phyloP scores from a whole-genome alignment of 2,797 vertebrate genomes.

The Poecile montanus region DNA sequence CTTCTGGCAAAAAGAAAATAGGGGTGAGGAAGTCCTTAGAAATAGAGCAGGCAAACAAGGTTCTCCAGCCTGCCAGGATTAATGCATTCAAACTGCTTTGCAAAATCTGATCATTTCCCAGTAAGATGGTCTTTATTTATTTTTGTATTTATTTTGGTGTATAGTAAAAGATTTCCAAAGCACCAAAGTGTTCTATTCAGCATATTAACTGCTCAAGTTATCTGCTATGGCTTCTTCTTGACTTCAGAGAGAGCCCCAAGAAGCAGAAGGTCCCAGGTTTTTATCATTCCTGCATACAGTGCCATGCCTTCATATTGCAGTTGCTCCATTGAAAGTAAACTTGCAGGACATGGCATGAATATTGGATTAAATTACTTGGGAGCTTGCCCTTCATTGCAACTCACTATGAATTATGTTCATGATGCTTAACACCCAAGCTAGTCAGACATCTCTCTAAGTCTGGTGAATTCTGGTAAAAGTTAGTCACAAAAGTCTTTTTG shows the following conservation, averaged over 20 bases:
- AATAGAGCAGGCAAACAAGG: not conserved
- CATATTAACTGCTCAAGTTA: not conserved
- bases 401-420: not conserved
- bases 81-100: not conserved
- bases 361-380: not conserved
- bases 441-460: not conserved
- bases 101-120: not conserved
- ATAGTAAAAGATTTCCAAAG: not conserved
- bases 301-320: not conserved
- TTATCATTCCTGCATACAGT: not conserved
- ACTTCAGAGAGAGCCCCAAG: not conserved
- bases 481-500: not conserved
- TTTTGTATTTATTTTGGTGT: not conserved
- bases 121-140: not conserved
- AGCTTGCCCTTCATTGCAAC: not conserved
- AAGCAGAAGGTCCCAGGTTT: not conserved
- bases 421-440: not conserved
- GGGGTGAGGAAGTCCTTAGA: not conserved
- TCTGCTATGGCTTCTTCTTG: not conserved
- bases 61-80: not conserved
- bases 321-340: not conserved
- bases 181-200: not conserved
- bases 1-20: not conserved
- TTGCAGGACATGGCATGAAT: not conserved
- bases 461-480: not conserved